These are phyloP conservation scores for Takifugu rubripes DNA, from an alignment of 2,797 vertebrate genomes.

Conservation along the genomic window DNA sequence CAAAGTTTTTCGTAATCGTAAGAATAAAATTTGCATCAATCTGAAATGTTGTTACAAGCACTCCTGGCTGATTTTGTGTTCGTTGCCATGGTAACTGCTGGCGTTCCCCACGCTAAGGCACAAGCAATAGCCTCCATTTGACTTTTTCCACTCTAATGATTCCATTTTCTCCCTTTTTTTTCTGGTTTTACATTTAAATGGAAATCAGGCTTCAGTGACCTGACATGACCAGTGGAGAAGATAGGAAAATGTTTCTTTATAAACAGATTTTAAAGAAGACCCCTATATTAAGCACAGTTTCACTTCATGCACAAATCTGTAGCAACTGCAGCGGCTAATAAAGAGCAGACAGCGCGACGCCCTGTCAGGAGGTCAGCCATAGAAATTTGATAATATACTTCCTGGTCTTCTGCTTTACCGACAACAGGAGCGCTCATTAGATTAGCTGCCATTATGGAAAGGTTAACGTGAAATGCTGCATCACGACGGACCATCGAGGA, in stretches of 20 bases:
- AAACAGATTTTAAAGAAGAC: slow-evolving; percentile 2
- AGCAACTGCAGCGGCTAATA: slow-evolving; percentile 10
- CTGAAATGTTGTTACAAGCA: too few species aligned
- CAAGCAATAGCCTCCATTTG: too few species aligned
- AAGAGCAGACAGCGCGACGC: slow-evolving; percentile 35
- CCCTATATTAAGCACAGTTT: background rate
- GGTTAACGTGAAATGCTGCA: slow-evolving; percentile 22
- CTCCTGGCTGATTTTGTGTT: too few species aligned
- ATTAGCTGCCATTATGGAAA: slow-evolving; percentile 36
- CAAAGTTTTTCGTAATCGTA: too few species aligned
- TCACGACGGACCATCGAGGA: background rate
- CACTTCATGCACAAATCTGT: slow-evolving; percentile 11
- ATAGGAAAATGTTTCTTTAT: too few species aligned
- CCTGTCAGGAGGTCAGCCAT: slow-evolving; percentile 8
- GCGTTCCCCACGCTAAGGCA: too few species aligned
- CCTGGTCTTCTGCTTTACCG: slow-evolving; percentile 20
- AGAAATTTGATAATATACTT: slow-evolving; percentile 33
- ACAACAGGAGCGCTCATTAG: slow-evolving; percentile 25
- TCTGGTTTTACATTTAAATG: too few species aligned
- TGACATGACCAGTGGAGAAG: background rate
- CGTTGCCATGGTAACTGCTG: too few species aligned
- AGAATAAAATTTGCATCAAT: too few species aligned
- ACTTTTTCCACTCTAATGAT: too few species aligned
- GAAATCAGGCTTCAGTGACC: background rate
- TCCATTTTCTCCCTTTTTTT: too few species aligned